These are phyloP conservation scores for Theretra japonica DNA, from an alignment of 2,888 invertebrate species.

Conservation along the genomic window DNA sequence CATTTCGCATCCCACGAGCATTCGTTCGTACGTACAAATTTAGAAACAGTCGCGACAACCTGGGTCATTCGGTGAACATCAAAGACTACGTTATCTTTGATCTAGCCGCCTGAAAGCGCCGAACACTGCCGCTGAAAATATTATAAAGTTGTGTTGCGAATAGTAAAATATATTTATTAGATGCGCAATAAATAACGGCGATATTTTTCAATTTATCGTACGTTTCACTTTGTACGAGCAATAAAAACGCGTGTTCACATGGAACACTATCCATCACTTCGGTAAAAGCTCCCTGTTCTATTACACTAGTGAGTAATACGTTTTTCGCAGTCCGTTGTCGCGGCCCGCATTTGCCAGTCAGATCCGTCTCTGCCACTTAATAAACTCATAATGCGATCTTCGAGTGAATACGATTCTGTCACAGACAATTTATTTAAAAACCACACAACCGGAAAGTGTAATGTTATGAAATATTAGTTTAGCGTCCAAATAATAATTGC, in stretches of 20 bases:
- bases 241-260: conserved; percentile 59
- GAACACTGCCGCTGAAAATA: conserved; percentile 43
- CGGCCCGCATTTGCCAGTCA: conserved; percentile 40
- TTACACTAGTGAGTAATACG: conserved; percentile 48
- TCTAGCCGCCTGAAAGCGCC: conserved; percentile 61
- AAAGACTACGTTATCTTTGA: conserved; percentile 74
- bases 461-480: conserved; percentile 15
- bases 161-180: conserved; percentile 32
- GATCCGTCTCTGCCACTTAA: conserved; percentile 58
- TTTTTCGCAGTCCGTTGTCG: conserved; percentile 61
- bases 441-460: conserved; percentile 14
- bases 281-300: conserved; percentile 35
- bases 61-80: conserved; percentile 62
- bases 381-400: conserved; percentile 56
- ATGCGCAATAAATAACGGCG: conserved; percentile 26
- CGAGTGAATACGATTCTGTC: conserved; percentile 37
- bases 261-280: conserved; percentile 46
- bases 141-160: conserved; percentile 42
- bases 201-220: conserved; percentile 29
- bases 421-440: neutral
- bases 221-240: conserved; percentile 28
- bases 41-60: conserved; percentile 65
- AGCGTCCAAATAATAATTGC: conserved; percentile 24
- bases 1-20: conserved; percentile 41
- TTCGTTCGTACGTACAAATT: conserved; percentile 53